Base-by-base conservation (phyloP, 2,888 invertebrate species). In the Ptychoptera albimana region DNA sequence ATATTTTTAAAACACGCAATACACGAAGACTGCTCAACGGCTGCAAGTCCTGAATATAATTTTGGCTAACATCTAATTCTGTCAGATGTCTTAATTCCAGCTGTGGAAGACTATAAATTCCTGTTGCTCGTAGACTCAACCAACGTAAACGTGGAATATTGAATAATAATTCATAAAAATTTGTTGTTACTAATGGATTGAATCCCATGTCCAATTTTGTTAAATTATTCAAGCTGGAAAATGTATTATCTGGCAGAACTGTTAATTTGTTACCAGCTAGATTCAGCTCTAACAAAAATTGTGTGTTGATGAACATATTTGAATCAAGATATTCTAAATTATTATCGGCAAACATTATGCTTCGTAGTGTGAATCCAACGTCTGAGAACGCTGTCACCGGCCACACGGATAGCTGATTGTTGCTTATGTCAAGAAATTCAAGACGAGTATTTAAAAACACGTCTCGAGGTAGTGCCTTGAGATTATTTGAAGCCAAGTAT, bases 191-290 rank as follows among this genome's bases (percentile, higher is more conserved):
- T 49, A 89, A 68, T 32, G 77, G 75, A 67, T 89, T 89, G 52
- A 74, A 77, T 52, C 85, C 82, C 42, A 91, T 69, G 65, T 89
- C 86, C 55, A 91, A 69, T 54, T 77, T 77, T 52, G 88, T 76
- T 49, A 88, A 67, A 52, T 80, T 79, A 38, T 80, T 79, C 44
- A 89, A 71, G 57, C 84, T 82, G 16, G 82, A 82, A 61, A 91
- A 89, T 14, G 87, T 86, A 60, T 87, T 88, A 65, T 89, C 89
- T 2, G 88, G 87, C 50, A 91, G 65, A 50, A 88, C 83, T 13
- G 83, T 83, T 48, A 89, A 70, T 56, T 82, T 79, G 66, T 91
- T 91, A 56, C 75, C 73, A 39, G 82, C 81, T 56, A 91, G 66
- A 66, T 85, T 82, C 46, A 91, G 68, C 53, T 75, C 77, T 46